Percentiles rank a stretch among this genome's conserved stretches.
Conservation (phyloP, 2,797 vertebrate species). For the Enteromius treurensis region DNA sequence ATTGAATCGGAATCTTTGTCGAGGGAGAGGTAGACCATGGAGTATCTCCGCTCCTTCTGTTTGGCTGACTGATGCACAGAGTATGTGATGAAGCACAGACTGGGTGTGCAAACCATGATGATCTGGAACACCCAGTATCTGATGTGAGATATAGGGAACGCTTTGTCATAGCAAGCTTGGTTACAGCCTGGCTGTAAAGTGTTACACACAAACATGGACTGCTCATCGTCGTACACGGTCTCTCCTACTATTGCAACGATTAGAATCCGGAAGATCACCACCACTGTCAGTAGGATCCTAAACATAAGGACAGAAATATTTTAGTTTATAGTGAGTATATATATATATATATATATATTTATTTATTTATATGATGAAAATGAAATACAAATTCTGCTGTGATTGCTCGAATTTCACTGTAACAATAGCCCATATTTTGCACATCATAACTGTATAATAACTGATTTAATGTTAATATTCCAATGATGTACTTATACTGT, state of each 20-base stretch:
- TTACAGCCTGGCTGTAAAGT: constrained; percentile 93
- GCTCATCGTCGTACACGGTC: constrained; percentile 93
- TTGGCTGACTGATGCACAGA: constrained; percentile 93
- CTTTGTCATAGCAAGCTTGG: constrained; percentile 93
- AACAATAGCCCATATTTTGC: not conserved
- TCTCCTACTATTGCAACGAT: constrained; percentile 95
- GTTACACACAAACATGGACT: constrained; percentile 94
- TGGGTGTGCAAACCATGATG: constrained; percentile 93
- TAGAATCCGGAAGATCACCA: constrained; percentile 94
- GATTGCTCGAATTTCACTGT: not conserved
- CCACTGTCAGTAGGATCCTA: constrained; percentile 94
- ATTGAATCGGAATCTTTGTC: constrained; percentile 84
- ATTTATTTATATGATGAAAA: not conserved
- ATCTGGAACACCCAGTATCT: constrained; percentile 96
- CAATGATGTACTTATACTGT: not conserved
- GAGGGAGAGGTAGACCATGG: constrained; percentile 86
- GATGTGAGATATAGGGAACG: constrained; percentile 93
- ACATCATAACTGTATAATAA: not conserved
- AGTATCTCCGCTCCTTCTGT: constrained; percentile 86
- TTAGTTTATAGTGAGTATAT: not conserved
- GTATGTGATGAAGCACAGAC: constrained; percentile 93
- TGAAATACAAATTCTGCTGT: not conserved
- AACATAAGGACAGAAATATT: constrained; percentile 59
- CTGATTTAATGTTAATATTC: not conserved
- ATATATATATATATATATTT: too few relatives aligned